Percentiles rank a stretch among this genome's conserved stretches.
These are phyloP conservation scores for Helicolenus hilgendorfi DNA, from an alignment of 2,797 vertebrate genomes.

Conservation along the genomic window DNA sequence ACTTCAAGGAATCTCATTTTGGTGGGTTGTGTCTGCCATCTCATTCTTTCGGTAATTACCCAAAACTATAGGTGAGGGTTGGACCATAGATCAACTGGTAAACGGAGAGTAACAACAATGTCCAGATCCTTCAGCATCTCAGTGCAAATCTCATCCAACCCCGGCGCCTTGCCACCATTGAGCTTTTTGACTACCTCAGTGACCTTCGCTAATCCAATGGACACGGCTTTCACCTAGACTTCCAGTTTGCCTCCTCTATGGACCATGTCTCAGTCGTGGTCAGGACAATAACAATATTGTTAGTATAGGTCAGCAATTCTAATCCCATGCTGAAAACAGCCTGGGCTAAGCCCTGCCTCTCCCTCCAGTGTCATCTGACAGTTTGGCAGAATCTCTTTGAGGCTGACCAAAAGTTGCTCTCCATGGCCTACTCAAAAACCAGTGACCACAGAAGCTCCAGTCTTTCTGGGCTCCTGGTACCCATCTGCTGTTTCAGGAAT, in stretches of 20 bases:
- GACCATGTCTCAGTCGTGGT: background rate
- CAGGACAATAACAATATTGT: background rate
- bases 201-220: background rate
- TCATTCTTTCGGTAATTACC: too few species aligned
- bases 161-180: too few species aligned
- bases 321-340: background rate
- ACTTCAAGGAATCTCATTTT: background rate
- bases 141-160: too few species aligned
- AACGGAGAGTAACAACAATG: background rate
- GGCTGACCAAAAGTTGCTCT: background rate
- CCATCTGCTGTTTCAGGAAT: background rate
- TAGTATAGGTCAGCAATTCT: background rate
- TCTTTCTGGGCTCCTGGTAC: background rate
- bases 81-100: background rate
- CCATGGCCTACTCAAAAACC: background rate
- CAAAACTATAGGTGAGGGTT: background rate
- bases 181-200: too few species aligned
- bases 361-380: background rate
- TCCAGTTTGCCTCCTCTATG: background rate
- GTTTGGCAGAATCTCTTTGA: constrained; percentile 9
- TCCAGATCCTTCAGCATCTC: background rate
- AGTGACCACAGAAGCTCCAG: background rate
- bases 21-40: too few species aligned
- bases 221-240: background rate
- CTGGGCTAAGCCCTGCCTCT: background rate